Evolutionary conservation across 1,140 invertebrate genomes (phyloP).

Genomic region (Drosophila biarmipes): DNA sequence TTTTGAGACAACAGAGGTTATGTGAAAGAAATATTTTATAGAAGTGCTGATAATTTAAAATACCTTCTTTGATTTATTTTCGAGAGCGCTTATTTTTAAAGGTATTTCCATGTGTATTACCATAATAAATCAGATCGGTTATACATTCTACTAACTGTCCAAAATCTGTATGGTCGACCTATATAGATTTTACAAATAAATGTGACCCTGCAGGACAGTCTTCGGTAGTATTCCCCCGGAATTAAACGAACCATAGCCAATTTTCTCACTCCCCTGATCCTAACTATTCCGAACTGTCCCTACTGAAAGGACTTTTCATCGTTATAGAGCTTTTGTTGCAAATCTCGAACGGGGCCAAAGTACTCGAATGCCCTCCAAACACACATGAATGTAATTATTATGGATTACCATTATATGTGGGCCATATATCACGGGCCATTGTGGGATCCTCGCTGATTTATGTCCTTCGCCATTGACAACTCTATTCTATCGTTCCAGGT

Average conservation of each 20-base stretch:
- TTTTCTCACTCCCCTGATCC: background rate
- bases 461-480: constrained; percentile 42
- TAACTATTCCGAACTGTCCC: background rate
- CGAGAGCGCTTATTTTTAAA: too few relatives aligned
- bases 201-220: background rate
- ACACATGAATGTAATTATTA: constrained; percentile 29
- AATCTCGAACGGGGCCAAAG: background rate
- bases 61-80: too few relatives aligned
- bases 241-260: background rate
- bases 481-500: constrained; percentile 29
- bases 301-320: background rate
- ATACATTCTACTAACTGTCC: background rate
- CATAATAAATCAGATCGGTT: background rate
- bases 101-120: background rate
- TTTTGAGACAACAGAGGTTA: too few relatives aligned
- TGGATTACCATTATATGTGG: constrained; percentile 32
- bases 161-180: too few relatives aligned
- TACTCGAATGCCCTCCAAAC: constrained; percentile 6
- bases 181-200: background rate
- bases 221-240: background rate
- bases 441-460: constrained; percentile 39
- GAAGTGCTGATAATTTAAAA: too few relatives aligned
- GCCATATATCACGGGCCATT: constrained; percentile 29
- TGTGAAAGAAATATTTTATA: too few relatives aligned
- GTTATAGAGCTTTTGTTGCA: constrained; percentile 11